phyloP scores from a whole-genome alignment of 1,140 invertebrate genomes.

The Macrobrachium nipponense region DNA sequence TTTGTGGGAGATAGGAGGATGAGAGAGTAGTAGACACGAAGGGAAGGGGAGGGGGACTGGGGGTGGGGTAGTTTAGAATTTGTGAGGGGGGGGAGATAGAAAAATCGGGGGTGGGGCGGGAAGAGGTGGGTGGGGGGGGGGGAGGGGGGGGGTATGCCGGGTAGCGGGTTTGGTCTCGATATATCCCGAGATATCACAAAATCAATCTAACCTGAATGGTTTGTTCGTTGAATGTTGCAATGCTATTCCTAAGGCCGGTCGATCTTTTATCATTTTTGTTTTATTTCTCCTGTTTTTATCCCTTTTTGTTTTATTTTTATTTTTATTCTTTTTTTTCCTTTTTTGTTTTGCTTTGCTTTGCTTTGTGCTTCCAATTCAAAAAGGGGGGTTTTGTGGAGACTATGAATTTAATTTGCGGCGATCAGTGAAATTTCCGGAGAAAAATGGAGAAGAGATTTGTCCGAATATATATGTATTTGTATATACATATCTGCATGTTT shows the following conservation, averaged over 20 bases:
- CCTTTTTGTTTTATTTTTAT: too few relatives aligned
- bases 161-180: too few relatives aligned
- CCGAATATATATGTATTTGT: not conserved
- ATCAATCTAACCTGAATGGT: constrained; percentile 28
- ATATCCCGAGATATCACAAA: constrained; percentile 10
- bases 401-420: constrained; percentile 36
- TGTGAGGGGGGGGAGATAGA: not conserved
- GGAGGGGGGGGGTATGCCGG: too few relatives aligned
- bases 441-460: too few relatives aligned
- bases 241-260: not conserved
- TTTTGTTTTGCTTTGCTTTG: too few relatives aligned
- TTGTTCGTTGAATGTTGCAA: not conserved
- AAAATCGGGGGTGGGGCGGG: too few relatives aligned
- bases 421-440: not conserved
- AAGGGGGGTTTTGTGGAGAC: constrained; percentile 15
- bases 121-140: too few relatives aligned
- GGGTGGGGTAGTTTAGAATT: not conserved
- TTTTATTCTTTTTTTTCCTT: too few relatives aligned
- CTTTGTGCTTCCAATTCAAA: too few relatives aligned
- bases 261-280: too few relatives aligned
- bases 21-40: not conserved
- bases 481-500: not conserved
- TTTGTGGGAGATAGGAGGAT: not conserved
- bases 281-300: too few relatives aligned
- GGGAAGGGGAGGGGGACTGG: not conserved